Conservation (phyloP, 2,797 vertebrate species). For the Brachyrhaphis roseni region DNA sequence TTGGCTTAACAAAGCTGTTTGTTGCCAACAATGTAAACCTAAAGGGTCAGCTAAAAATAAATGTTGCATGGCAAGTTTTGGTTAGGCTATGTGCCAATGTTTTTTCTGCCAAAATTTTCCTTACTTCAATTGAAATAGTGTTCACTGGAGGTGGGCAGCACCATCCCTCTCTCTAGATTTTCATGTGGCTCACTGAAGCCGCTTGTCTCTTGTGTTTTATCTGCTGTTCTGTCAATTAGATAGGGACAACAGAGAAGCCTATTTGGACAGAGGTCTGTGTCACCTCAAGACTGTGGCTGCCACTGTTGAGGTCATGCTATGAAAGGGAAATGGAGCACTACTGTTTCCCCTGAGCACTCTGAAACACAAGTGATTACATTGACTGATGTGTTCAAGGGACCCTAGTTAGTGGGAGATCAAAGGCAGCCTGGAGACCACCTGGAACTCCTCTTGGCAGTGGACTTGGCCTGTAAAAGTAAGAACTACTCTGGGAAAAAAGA, state of each 20-base stretch:
- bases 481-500: constrained; percentile 69
- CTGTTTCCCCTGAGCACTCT: constrained; percentile 74
- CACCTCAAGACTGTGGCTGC: constrained; percentile 64
- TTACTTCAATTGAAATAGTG: constrained; percentile 67
- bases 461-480: constrained; percentile 52
- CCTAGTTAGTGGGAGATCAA: constrained; percentile 73
- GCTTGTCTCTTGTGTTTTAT: constrained; percentile 76
- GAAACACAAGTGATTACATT: constrained; percentile 75
- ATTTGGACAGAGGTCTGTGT: constrained; percentile 72
- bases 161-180: constrained; percentile 59
- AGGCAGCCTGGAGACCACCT: constrained; percentile 73
- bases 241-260: constrained; percentile 78
- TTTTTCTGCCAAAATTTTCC: constrained; percentile 54
- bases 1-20: constrained; percentile 31
- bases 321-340: constrained; percentile 74
- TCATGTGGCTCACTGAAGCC: constrained; percentile 49
- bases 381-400: constrained; percentile 71
- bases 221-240: constrained; percentile 81
- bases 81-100: constrained; percentile 47
- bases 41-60: constrained; percentile 65
- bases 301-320: constrained; percentile 76
- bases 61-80: constrained; percentile 57
- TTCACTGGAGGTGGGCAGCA: constrained; percentile 64
- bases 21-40: constrained; percentile 56
- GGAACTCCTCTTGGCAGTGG: constrained; percentile 68